Percentiles rank a stretch among this genome's conserved stretches.
These are phyloP conservation scores for Corvus hawaiiensis DNA, from an alignment of 2,113 vertebrate species.

Conservation along the genomic window DNA sequence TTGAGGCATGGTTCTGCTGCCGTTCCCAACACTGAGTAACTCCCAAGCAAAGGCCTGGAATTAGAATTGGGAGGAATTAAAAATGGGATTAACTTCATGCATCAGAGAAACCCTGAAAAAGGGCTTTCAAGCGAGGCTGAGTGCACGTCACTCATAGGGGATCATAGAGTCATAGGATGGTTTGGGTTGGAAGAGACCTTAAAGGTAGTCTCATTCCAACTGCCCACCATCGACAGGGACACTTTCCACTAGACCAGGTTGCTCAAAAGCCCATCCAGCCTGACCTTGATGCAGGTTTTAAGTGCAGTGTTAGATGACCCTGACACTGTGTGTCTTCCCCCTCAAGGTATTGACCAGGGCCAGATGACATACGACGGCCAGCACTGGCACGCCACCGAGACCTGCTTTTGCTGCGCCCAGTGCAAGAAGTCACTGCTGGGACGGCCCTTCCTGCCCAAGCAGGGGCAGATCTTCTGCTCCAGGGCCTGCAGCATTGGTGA, in stretches of 20 bases:
- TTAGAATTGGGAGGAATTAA: conserved; percentile 14
- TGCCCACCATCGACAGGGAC: neutral
- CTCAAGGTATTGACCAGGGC: conserved; percentile 94
- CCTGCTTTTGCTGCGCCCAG: conserved; percentile 94
- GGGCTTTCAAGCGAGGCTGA: fast-evolving
- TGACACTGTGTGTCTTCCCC: neutral
- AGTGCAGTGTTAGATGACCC: neutral
- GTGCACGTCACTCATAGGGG: fast-evolving
- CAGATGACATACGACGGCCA: conserved; percentile 98
- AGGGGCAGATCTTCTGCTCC: conserved; percentile 98
- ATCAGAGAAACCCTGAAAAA: neutral
- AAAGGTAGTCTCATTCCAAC: neutral
- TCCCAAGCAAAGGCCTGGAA: neutral
- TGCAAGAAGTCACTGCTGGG: conserved; percentile 96
- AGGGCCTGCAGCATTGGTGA: conserved; percentile 90
- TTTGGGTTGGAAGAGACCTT: neutral
- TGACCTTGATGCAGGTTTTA: neutral
- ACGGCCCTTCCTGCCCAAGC: conserved; percentile 94
- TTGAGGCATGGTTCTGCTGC: neutral
- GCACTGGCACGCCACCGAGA: conserved; percentile 96
- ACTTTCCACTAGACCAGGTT: neutral
- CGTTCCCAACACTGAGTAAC: neutral
- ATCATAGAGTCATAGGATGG: neutral
- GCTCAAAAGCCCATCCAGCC: neutral
- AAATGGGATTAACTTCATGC: neutral